A percentile compares a stretch with the other conserved stretches of the same genome.
Conservation (phyloP, 2,888 invertebrate species). For the Parochlus steinenii region DNA sequence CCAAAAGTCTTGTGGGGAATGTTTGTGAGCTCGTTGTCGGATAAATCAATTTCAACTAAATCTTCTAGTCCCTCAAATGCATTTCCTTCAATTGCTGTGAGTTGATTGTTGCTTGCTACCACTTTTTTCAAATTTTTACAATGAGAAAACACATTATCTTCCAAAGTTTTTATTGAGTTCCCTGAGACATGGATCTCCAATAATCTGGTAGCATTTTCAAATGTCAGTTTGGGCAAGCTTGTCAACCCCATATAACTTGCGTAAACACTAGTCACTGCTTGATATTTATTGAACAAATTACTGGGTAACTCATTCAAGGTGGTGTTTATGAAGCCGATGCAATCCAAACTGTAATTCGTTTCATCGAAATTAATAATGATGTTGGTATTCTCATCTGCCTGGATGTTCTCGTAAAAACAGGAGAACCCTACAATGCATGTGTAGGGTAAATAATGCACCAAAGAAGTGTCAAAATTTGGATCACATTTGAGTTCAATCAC, state of each 20-base stretch:
- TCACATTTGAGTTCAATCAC: conserved; percentile 12
- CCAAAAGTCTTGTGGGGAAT: conserved; percentile 10
- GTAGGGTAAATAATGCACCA: conserved; percentile 5
- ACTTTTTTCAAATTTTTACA: conserved; percentile 7
- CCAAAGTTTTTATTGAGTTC: conserved; percentile 4
- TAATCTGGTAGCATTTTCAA: conserved; percentile 6
- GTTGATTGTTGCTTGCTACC: conserved; percentile 1
- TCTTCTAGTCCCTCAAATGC: conserved; percentile 8
- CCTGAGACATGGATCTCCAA: conserved; percentile 5
- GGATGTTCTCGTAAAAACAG: conserved; percentile 8
- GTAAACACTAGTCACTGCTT: conserved; percentile 8
- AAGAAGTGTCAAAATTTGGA: conserved; percentile 7
- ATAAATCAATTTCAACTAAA: conserved; percentile 10
- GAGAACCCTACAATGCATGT: conserved; percentile 8
- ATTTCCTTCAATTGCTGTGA: conserved; percentile 10
- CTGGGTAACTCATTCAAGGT: conserved; percentile 7
- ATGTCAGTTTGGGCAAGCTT: conserved; percentile 3
- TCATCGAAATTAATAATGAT: conserved; percentile 8
- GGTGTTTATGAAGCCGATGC: conserved; percentile 7
- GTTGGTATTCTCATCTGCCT: conserved; percentile 4
- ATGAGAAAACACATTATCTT: conserved; percentile 6
- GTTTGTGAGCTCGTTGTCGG: conserved; percentile 2
- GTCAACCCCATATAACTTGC: conserved; percentile 5
- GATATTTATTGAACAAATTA: conserved; percentile 10
- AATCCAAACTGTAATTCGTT: conserved; percentile 9